Percentiles rank a stretch among this genome's conserved stretches.
Evolutionary conservation across 2,113 vertebrate species (phyloP).

Genomic region (Periophthalmodon schlosseri): DNA sequence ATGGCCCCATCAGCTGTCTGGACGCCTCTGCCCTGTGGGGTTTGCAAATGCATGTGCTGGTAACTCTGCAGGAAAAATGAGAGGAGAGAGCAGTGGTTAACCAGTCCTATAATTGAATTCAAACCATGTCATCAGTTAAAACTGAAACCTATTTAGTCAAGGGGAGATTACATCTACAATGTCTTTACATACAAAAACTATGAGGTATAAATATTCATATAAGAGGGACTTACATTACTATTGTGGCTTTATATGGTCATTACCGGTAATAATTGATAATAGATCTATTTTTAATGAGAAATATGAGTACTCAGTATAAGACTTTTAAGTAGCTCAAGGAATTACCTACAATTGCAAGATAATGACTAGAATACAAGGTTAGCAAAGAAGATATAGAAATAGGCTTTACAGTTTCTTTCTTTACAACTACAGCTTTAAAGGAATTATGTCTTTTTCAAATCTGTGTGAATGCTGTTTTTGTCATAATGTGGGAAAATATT

Average conservation of each 20-base stretch:
- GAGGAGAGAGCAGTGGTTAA: slow-evolving; percentile 14
- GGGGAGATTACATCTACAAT: neutral
- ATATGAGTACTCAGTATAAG: no score
- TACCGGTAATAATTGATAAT: no score
- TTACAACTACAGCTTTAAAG: no score
- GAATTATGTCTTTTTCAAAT: no score
- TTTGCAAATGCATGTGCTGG: slow-evolving; percentile 21
- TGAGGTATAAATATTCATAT: neutral
- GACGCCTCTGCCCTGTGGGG: slow-evolving; percentile 68
- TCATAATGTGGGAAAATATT: neutral
- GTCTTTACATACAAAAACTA: neutral
- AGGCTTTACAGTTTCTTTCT: no score
- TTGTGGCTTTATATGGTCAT: no score
- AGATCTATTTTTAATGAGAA: no score
- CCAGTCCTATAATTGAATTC: neutral
- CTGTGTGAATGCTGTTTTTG: neutral
- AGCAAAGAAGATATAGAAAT: no score
- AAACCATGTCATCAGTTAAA: slow-evolving; percentile 2
- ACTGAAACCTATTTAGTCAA: neutral
- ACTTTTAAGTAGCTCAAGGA: no score
- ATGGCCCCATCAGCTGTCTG: slow-evolving; percentile 87
- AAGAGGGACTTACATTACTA: neutral
- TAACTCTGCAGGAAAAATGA: slow-evolving; percentile 13
- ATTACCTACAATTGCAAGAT: no score
- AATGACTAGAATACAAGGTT: no score